Evolutionary conservation across 2,113 vertebrate genomes (phyloP).

Genomic region (Serinus canaria): DNA sequence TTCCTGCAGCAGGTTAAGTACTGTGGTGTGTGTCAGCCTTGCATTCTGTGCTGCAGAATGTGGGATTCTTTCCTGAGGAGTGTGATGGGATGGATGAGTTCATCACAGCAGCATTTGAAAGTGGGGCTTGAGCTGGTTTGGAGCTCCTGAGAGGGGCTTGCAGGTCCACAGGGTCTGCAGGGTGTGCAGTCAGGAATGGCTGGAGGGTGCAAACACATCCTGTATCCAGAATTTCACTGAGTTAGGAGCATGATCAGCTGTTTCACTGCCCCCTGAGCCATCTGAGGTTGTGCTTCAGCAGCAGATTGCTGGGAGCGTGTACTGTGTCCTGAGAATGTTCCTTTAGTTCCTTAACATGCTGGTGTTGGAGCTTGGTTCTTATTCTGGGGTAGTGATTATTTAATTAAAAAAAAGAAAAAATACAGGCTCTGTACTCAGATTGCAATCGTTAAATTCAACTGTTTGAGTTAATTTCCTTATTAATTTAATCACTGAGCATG

Average conservation of each 20-base stretch:
- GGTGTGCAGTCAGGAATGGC: accelerated
- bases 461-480: neutral
- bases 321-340: neutral
- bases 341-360: neutral
- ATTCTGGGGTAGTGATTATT: neutral
- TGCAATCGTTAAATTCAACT: neutral
- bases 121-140: accelerated
- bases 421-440: neutral
- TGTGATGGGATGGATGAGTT: accelerated
- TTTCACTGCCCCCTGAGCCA: neutral
- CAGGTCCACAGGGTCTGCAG: neutral
- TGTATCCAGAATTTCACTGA: neutral
- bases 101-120: neutral
- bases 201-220: neutral
- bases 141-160: neutral
- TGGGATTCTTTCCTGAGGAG: neutral
- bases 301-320: neutral
- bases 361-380: neutral
- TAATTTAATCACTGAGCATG: neutral
- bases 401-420: neutral
- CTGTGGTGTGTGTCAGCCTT: neutral
- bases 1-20: neutral
- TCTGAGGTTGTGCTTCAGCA: neutral
- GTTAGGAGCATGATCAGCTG: neutral
- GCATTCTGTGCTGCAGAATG: neutral